Base-by-base conservation (phyloP, 92 coral and sea anemone genomes). In the Bergia sp. region DNA sequence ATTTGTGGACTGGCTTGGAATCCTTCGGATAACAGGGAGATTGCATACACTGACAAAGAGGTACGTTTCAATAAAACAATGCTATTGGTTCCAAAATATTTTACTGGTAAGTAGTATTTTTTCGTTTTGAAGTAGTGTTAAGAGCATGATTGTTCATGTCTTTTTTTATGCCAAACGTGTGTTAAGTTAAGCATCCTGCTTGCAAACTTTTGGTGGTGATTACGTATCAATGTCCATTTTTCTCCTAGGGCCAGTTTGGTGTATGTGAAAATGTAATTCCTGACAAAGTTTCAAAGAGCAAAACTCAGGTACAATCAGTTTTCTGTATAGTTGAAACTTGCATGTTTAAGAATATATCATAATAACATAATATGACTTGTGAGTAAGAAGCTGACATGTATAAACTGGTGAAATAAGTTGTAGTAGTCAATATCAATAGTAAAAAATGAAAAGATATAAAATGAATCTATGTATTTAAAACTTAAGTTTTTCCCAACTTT, bases 41-140 rank as follows among this genome's bases (percentile, higher is more conserved):
- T 97, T 90, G 99, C 99, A n/a, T 97, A 95, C 90, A 89, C 98
- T 66, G 99, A 97, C 82, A 94, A 93, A 71, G 98, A 97, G 96
- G 99, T 97, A 20, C 43, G 87, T 61, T 82, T 8, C 5, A 21
- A 23, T 61, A 61, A 18, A 20, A 61, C 8, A 61, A 8, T 61
- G 23, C 20, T 61, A 20, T 77, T 20, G 15, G 18, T 78, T 5
- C 8, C 20, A 78, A 9, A n/a, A 37, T 29, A 29, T 29, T 29
- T 29, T 29, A 29, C 29, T 29, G 29, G 13, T 61, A 2, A 49
- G 11, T 65, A 2, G 3, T 43, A 13, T 18, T 21, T 49, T 85
- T 72, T 29, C 0, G 13, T 47, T 23, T 42, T n/a, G 55, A 65
- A 85, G 45, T 20, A 13, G 36, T n/a, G 15, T 12, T 58, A 12